Conservation (phyloP, 1,140 invertebrate genomes). For the Drosophila bocqueti region DNA sequence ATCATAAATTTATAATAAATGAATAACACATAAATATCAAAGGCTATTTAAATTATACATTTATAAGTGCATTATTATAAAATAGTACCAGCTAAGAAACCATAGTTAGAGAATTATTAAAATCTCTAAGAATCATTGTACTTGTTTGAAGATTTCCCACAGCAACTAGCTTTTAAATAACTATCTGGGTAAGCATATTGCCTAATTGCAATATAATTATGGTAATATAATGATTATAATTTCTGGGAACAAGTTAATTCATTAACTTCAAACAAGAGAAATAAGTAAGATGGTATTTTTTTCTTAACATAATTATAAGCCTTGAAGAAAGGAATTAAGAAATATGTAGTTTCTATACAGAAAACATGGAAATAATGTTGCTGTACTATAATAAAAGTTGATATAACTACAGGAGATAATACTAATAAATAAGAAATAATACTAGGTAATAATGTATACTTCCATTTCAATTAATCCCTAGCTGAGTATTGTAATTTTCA, state of each 20-base stretch:
- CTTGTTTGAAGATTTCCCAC: not conserved
- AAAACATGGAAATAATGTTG: too few relatives aligned
- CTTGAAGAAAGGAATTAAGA: not conserved
- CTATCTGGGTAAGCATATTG: not conserved
- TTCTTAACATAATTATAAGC: not conserved
- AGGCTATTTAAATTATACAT: too few relatives aligned
- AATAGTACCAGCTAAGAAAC: not conserved
- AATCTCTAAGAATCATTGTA: not conserved
- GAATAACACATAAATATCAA: not conserved
- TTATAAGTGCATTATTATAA: not conserved
- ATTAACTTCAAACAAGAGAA: not conserved
- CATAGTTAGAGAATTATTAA: too few relatives aligned
- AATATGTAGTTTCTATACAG: not conserved
- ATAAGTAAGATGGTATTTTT: too few relatives aligned
- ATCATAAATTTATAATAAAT: not conserved
- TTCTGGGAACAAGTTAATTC: not conserved
- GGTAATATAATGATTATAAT: conserved; percentile 1
- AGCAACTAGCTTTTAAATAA: not conserved
- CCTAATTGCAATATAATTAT: conserved; percentile 6
- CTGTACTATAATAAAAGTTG: too few relatives aligned
- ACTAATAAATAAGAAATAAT: not conserved
- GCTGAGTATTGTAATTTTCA: too few relatives aligned
- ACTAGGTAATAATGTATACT: not conserved
- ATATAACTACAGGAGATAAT: too few relatives aligned
- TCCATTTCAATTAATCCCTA: too few relatives aligned